Evolutionary conservation across 2,113 vertebrate genomes (phyloP), one percentile per base, ranked within the genome.

Genomic region (Maylandia zebra): DNA sequence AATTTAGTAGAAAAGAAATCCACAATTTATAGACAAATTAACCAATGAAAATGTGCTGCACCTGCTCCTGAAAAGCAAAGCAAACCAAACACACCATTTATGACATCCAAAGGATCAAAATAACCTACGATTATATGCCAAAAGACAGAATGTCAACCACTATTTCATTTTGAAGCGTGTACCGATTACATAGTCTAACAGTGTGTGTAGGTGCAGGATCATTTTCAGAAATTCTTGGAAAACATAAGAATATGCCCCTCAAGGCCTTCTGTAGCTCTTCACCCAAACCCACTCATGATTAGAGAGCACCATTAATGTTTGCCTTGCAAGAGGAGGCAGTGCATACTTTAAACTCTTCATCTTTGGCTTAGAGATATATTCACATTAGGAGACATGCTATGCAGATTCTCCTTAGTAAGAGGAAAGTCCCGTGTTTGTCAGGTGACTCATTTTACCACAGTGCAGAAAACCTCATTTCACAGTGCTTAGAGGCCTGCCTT

Each of bases 381-480:
- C 64, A 71, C 86, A 71, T 57, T 71, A 52, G 82, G 59, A 85
- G 56, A 43, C 78, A 57, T 71, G 55, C 83, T 57, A 8, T 76
- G 14, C 48, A 56, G 36, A 82, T 86, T 83, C 71, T 91, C 41
- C 81, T 36, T 10, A 52, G 59, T 83, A 36, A 83, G 83, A 86
- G 78, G 41, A 84, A 83, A 84, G 83, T 88, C 85, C 80, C 79
- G 45, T 24, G 66, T 79, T 61, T 90, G 89, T 90, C 86, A 93
- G 83, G 83, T 90, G 81, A 90, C 86, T 83, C 85, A 85, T 64
- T 89, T 91, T 76, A 83, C 36, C 71, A 69, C 53, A 34, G 64
- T 19, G 82, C 55, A 87, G 86, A 90, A 92, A 91, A 89, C 84
- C 87, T 90, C 50, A 90, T 94, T 93, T 95, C 90, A 92, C 90